A percentile compares a stretch with the other conserved stretches of the same genome.
These are phyloP conservation scores for Phoenicopterus ruber DNA, from an alignment of 2,113 vertebrate species.

Conservation along the genomic window DNA sequence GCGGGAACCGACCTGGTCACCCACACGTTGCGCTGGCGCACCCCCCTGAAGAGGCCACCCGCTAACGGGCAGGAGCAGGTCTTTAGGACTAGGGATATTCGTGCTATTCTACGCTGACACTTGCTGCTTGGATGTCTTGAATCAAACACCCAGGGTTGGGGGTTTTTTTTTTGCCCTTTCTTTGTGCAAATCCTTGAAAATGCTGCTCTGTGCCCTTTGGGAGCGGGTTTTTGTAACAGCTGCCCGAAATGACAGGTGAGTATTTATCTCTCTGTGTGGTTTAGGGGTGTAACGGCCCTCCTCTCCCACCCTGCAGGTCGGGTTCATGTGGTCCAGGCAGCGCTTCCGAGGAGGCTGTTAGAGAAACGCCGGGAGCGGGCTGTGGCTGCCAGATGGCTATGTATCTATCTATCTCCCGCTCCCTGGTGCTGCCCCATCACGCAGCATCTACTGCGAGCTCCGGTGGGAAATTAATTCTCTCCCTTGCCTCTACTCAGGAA, in stretches of 20 bases:
- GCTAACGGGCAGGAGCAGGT: neutral
- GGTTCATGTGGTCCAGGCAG: neutral
- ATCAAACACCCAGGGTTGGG: neutral
- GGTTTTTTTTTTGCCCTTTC: neutral
- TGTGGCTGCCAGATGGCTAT: neutral
- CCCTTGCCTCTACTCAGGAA: neutral
- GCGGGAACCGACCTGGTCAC: neutral
- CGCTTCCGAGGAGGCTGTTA: neutral
- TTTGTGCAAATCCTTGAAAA: neutral
- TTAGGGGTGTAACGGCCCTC: neutral
- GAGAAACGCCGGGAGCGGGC: neutral
- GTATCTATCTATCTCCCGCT: neutral
- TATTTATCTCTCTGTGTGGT: neutral
- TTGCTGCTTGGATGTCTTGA: neutral
- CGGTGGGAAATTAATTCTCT: neutral
- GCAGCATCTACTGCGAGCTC: neutral
- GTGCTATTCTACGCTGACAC: neutral
- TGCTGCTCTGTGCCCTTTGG: neutral
- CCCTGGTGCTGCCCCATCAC: neutral
- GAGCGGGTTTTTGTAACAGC: neutral
- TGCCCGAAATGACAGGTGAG: neutral
- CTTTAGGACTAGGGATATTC: neutral
- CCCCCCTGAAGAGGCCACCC: neutral
- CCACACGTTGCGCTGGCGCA: neutral
- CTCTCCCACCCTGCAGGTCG: neutral